Percentiles rank a stretch among this genome's conserved stretches.
phyloP scores from a whole-genome alignment of 2,113 vertebrate genomes.

The Harpagus bidentatus region DNA sequence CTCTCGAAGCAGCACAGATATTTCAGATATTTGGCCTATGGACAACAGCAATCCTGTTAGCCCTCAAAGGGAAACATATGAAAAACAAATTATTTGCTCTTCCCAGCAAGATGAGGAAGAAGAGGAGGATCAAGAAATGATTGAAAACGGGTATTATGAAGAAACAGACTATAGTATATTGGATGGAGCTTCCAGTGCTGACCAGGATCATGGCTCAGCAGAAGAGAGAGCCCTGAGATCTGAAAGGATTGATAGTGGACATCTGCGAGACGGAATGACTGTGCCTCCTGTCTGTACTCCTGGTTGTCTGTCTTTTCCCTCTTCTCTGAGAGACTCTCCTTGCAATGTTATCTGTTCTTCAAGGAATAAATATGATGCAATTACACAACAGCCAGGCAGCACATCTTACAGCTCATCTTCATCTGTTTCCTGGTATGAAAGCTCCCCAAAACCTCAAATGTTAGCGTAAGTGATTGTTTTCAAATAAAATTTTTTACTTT shows the following conservation, averaged over 20 bases:
- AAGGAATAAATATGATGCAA: slow-evolving; percentile 72
- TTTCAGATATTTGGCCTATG: slow-evolving; percentile 81
- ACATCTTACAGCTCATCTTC: slow-evolving; percentile 59
- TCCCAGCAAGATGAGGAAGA: slow-evolving; percentile 76
- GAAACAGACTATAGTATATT: slow-evolving; percentile 81
- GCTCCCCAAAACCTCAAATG: slow-evolving; percentile 85
- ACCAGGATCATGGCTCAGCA: slow-evolving; percentile 43
- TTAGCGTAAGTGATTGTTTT: slow-evolving; percentile 85
- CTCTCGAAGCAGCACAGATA: slow-evolving; percentile 83
- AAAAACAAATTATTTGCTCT: slow-evolving; percentile 66
- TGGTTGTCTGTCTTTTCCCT: slow-evolving; percentile 76
- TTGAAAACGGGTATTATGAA: slow-evolving; percentile 96
- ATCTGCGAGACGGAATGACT: slow-evolving; percentile 47
- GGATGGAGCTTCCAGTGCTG: slow-evolving; percentile 73
- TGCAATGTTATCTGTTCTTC: slow-evolving; percentile 70
- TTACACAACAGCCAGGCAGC: slow-evolving; percentile 77
- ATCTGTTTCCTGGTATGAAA: slow-evolving; percentile 87
- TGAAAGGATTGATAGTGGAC: slow-evolving; percentile 63
- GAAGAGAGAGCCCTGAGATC: slow-evolving; percentile 54
- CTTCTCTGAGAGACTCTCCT: slow-evolving; percentile 76
- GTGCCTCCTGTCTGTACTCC: slow-evolving; percentile 74
- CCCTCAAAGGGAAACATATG: slow-evolving; percentile 61
- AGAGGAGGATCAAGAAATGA: slow-evolving; percentile 87
- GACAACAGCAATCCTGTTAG: slow-evolving; percentile 71
- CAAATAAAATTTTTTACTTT: background rate